Percentiles rank a stretch among this genome's conserved stretches.
Evolutionary conservation across 2,797 vertebrate genomes (phyloP).

Genomic region (Lateolabrax maculatus): DNA sequence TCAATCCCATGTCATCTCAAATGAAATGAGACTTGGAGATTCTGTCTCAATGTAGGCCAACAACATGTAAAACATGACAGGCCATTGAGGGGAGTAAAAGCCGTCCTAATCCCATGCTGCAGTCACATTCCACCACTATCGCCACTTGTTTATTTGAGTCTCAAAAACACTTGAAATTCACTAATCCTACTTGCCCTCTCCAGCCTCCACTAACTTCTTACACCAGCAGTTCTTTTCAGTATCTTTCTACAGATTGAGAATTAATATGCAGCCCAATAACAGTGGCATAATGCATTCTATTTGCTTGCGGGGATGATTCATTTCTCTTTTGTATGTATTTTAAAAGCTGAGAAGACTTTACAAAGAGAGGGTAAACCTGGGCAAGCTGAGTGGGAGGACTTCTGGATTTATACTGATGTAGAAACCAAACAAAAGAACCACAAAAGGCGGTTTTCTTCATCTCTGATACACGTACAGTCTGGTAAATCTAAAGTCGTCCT

Average conservation of each 20-base stretch:
- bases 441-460: conserved; percentile 32
- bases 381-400: conserved; percentile 13
- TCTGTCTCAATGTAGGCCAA: conserved; percentile 70
- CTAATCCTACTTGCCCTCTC: conserved; percentile 75
- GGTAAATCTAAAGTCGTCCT: conserved; percentile 40
- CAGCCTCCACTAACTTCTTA: conserved; percentile 41
- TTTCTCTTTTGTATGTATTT: conserved; percentile 46
- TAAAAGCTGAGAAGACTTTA: conserved; percentile 19
- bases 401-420: conserved; percentile 36
- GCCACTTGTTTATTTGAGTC: conserved; percentile 75
- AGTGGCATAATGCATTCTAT: conserved; percentile 3
- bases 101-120: conserved; percentile 71
- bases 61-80: conserved; percentile 59
- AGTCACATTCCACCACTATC: conserved; percentile 79
- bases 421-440: conserved; percentile 39
- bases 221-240: neutral
- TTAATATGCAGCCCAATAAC: neutral
- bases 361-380: conserved; percentile 46
- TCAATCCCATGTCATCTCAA: conserved; percentile 44
- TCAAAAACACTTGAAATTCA: conserved; percentile 73
- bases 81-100: conserved; percentile 52
- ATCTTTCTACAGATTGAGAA: conserved; percentile 26
- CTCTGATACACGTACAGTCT: conserved; percentile 29
- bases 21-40: conserved; percentile 64
- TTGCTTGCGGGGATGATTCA: conserved; percentile 32